Base-by-base conservation (phyloP, 2,888 invertebrate species). In the Mythimna albipuncta region DNA sequence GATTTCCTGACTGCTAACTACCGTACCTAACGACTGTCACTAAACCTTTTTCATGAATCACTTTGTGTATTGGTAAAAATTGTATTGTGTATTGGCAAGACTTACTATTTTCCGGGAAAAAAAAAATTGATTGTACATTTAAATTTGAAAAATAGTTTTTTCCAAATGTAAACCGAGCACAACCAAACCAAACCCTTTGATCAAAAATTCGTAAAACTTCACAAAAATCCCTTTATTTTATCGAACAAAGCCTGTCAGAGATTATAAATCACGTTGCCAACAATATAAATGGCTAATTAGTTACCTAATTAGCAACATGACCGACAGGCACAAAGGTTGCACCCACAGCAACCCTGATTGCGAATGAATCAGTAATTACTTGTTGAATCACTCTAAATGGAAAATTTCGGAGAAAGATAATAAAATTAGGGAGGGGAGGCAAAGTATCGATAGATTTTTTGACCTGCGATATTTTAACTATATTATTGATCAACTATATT, bases 251-350 rank as follows among this genome's bases (percentile, higher is more conserved):
- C 62, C 57, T 26, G 66, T 64, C 57, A 44, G 52, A 54, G 13
- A 64, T 78, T 57, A 77, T 69, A 21, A 69, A 67, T 78, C n/a
- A n/a, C 54, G 59, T 44, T 61, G 55, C 57, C 47, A 73, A 69
- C 44, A 72, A 59, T 64, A 78, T 69, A 58, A 82, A 69, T 13
- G 79, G 52, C 52, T 83, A 79, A 80, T 82, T 74, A 65, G 64
- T 32, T 26, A 41, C 21, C n/a, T 81, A 78, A 81, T 82, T 81
- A 63, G 70, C 47, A 55, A 63, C 55, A 68, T 64, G 47, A 67
- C 54, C 55, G 61, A 16, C 21, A 11, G 7, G 44, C 19, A 61
- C 74, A 74, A 82, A 66, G 70, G 73, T 70, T 70, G 67, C 67
- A 84, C 52, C 69, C 55, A 50, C 55, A 57, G 59, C 62, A 9